Base-by-base conservation (phyloP, 2,888 invertebrate genomes). In the Luperina testacea region DNA sequence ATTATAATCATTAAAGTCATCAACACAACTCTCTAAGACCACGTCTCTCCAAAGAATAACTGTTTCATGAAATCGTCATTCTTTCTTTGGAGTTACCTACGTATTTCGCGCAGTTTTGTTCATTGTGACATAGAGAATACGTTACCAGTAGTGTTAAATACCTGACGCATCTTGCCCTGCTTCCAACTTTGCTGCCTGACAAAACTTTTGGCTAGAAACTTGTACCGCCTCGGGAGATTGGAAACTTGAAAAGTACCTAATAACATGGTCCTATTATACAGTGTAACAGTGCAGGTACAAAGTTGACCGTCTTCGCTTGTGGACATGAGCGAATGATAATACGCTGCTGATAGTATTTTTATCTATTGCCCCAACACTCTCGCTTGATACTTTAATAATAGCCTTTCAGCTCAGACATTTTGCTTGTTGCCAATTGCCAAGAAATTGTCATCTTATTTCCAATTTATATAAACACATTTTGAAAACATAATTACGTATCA, bases 361-460 rank as follows among this genome's bases (percentile, higher is more conserved):
- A 77, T 75, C 38, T 9, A 11, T 20, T 57, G n/a, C 38, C 48
- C 20, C 48, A 20, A 67, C 20, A n/a, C 48, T 57, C 3, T 20
- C 17, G 6, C 20, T 13, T 24, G 59, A 77, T 77, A 51, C 67
- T 77, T 57, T 20, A 57, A 32, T 27, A 48, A 67, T 77, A 67
- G 32, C 67, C 77, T 57, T 38, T 48, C 27, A 11, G 32, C 9
- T 17, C 17, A 27, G 17, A 59, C 1, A 32, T 64, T 64, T 11
- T 32, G 13, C 51, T 48, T 61, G 27, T 11, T 15, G 20, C n/a
- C 42, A 48, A 38, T 38, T n/a, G 27, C 24, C 32, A 63, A 32
- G 3, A 63, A 32, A 27, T 32, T 8, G 32, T 20, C 8, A 32
- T 63, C 32, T 0, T 32, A 20, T 32, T 63, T 63, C 17, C 9